Base-by-base conservation (phyloP, 23 tunicate species). In the Styela clava region DNA sequence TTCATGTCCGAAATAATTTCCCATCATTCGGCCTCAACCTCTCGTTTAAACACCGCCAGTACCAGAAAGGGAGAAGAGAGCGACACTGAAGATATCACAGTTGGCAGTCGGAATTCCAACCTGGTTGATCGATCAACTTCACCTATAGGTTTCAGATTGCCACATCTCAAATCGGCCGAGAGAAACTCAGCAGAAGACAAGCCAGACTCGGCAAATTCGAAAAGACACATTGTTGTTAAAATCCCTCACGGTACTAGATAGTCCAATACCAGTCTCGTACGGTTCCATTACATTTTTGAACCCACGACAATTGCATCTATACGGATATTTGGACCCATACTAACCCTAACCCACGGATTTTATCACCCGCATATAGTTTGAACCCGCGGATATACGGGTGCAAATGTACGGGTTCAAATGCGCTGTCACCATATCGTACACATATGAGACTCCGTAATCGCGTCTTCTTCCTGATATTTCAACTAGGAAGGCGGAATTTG, bases 181-280 rank as follows among this genome's bases (percentile, higher is more conserved):
- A 18, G 21, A 27, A 52, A 24, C 26, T 18, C 81, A 26, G 16
- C 24, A 44, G 37, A 31, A 3, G 34, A 34, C 3, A 34, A 28
- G 5, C 34, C 77, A 3, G 27, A 29, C 24, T 52, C 81, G 9
- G 65, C 81, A 18, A 76, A 76, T 24, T 76, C 81, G 5, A 76
- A 76, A 44, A 52, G 64, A 76, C 81, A 76, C n/a, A 76, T 76
- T 29, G 52, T 76, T 22, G 81, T 76, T 7, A 76, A 76, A 52
- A 52, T 76, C 30, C 81, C 81, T 20, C 62, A 76, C 1, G 81
- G 81, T 0, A 22, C 24, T 21, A 20, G 33, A 25, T 69, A 27
- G 24, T n/a, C n/a, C n/a, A n/a, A n/a, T n/a, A n/a, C n/a, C n/a
- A n/a, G n/a, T n/a, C n/a, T n/a, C n/a, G n/a, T n/a, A n/a, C n/a